Conservation (phyloP, 1,140 invertebrate species). For the Archivesica marissinica region DNA sequence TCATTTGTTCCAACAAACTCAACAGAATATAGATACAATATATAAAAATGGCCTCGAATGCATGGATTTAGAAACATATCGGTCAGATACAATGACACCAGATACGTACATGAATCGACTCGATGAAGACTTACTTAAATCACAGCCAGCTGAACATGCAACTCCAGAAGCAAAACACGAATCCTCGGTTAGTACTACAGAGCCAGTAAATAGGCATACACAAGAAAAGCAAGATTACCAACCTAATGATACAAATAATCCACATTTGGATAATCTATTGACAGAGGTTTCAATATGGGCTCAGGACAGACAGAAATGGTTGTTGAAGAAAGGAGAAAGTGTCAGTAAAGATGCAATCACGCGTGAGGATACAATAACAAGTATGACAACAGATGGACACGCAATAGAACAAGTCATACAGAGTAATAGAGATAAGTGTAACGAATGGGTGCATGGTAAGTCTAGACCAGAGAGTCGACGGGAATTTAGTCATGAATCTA, state of each 20-base stretch:
- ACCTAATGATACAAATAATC: neutral
- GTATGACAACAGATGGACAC: slow-evolving; percentile 31
- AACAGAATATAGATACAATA: slow-evolving; percentile 51
- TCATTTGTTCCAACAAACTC: slow-evolving; percentile 41
- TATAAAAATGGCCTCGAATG: slow-evolving; percentile 48
- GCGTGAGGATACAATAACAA: slow-evolving; percentile 10
- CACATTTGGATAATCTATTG: slow-evolving; percentile 41
- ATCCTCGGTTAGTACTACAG: neutral
- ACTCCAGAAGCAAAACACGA: neutral
- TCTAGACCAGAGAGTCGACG: neutral
- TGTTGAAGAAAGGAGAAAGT: slow-evolving; percentile 28
- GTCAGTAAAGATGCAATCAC: neutral
- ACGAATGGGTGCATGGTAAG: slow-evolving; percentile 31
- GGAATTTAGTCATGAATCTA: slow-evolving; percentile 15
- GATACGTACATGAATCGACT: slow-evolving; percentile 48
- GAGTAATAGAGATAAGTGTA: slow-evolving; percentile 31
- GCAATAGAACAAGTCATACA: slow-evolving; percentile 39
- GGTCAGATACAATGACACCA: slow-evolving; percentile 48
- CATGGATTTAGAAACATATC: slow-evolving; percentile 47
- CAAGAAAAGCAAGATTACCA: neutral
- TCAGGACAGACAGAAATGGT: slow-evolving; percentile 46
- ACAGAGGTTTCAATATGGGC: slow-evolving; percentile 56
- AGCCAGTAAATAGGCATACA: neutral
- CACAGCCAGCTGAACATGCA: slow-evolving; percentile 1
- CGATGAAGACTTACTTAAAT: slow-evolving; percentile 38